phyloP scores from a whole-genome alignment of 2,888 invertebrate species.

The Acanthoscelides obtectus region DNA sequence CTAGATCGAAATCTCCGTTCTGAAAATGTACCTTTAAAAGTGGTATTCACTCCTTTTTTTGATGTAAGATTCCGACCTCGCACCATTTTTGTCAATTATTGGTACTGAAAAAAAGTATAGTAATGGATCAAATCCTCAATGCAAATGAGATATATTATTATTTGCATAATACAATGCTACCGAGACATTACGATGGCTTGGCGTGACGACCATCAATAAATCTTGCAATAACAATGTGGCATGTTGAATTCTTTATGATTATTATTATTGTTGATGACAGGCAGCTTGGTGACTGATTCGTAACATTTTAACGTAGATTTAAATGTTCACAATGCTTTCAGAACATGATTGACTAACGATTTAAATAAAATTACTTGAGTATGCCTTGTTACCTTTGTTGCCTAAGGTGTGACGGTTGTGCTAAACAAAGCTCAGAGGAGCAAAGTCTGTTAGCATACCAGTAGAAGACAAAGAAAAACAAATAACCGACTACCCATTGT shows the following conservation, averaged over 20 bases:
- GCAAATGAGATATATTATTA: background rate
- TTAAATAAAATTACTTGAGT: background rate
- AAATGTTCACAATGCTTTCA: background rate
- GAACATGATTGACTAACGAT: too few species aligned
- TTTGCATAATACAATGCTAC: background rate
- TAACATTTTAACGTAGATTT: background rate
- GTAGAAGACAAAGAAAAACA: too few species aligned
- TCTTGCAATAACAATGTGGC: background rate
- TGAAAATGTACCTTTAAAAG: too few species aligned
- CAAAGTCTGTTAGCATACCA: too few species aligned
- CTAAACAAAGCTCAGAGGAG: too few species aligned
- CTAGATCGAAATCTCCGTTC: too few species aligned
- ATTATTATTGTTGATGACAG: background rate
- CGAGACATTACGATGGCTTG: background rate
- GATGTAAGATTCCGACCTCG: too few species aligned
- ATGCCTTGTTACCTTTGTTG: background rate
- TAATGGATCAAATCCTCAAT: too few species aligned
- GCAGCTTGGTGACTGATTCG: background rate
- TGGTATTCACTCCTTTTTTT: too few species aligned
- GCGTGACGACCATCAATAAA: background rate
- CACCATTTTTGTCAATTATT: too few species aligned
- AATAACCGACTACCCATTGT: too few species aligned
- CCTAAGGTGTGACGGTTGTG: background rate
- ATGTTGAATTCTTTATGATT: background rate
- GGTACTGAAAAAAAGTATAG: too few species aligned